These are phyloP conservation scores for Drosophila barbarae DNA, from an alignment of 2,888 invertebrate species.

Conservation along the genomic window DNA sequence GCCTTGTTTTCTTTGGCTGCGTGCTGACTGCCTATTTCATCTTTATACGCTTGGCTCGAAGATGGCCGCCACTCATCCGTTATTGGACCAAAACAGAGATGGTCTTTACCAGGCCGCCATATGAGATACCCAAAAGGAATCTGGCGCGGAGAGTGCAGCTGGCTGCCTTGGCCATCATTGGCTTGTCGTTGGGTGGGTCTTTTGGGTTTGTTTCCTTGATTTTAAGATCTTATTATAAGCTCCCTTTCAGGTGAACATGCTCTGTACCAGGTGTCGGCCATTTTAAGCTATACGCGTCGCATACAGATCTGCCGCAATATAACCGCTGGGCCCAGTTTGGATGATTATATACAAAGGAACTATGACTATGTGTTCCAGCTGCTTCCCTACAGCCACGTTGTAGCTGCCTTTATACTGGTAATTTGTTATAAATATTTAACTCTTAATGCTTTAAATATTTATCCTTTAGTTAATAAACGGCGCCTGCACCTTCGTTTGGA, in stretches of 20 bases:
- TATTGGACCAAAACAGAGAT: slow-evolving; percentile 76
- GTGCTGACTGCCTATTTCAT: slow-evolving; percentile 67
- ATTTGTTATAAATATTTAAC: neutral
- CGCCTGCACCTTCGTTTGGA: slow-evolving; percentile 84
- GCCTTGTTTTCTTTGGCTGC: slow-evolving; percentile 73
- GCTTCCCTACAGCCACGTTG: slow-evolving; percentile 56
- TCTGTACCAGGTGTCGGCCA: slow-evolving; percentile 64
- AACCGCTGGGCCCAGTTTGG: slow-evolving; percentile 48
- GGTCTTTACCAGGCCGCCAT: slow-evolving; percentile 73
- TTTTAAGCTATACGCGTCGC: slow-evolving; percentile 53
- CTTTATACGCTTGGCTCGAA: slow-evolving; percentile 71
- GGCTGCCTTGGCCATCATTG: slow-evolving; percentile 65
- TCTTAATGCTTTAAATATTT: neutral
- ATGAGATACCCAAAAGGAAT: slow-evolving; percentile 60
- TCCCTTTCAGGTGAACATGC: slow-evolving; percentile 69
- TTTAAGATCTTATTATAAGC: no score
- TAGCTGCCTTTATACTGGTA: slow-evolving; percentile 64
- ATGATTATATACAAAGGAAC: slow-evolving; percentile 53
- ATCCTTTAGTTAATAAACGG: slow-evolving; percentile 58
- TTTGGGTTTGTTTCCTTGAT: fast-evolving
- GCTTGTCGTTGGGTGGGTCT: slow-evolving; percentile 61
- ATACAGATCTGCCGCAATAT: slow-evolving; percentile 57
- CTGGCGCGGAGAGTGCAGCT: slow-evolving; percentile 66
- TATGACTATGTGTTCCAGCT: slow-evolving; percentile 72
- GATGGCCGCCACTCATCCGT: slow-evolving; percentile 76